Evolutionary conservation across 2,888 invertebrate species (phyloP).

Genomic region (Adelognathus sp.): DNA sequence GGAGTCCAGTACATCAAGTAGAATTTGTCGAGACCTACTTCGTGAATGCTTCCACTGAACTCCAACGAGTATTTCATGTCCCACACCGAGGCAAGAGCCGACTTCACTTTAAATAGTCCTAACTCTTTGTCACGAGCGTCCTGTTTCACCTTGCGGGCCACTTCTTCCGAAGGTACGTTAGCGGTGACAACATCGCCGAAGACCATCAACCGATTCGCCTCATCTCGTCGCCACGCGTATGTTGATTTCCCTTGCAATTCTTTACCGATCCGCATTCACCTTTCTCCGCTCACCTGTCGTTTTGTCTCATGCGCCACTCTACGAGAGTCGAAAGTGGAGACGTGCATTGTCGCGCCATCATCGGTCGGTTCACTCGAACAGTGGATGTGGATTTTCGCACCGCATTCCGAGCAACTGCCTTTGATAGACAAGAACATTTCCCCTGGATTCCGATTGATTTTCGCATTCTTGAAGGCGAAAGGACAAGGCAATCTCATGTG

Average conservation of each 20-base stretch:
- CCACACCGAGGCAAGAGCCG: slow-evolving; percentile 37
- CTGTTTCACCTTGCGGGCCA: slow-evolving; percentile 53
- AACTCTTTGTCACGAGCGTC: slow-evolving; percentile 44
- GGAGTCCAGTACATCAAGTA: slow-evolving; percentile 55
- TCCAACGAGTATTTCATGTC: slow-evolving; percentile 53
- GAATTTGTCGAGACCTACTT: slow-evolving; percentile 57
- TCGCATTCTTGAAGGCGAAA: slow-evolving; percentile 51
- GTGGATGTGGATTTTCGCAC: slow-evolving; percentile 42
- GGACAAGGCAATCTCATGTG: slow-evolving; percentile 56
- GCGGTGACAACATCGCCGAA: slow-evolving; percentile 54
- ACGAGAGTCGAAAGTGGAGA: slow-evolving; percentile 58
- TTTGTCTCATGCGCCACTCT: slow-evolving; percentile 52
- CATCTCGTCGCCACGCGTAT: slow-evolving; percentile 56
- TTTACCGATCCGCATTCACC: slow-evolving; percentile 39
- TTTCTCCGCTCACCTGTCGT: slow-evolving; percentile 41
- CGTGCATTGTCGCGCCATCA: slow-evolving; percentile 10
- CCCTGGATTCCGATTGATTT: slow-evolving; percentile 39
- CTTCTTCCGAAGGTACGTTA: slow-evolving; percentile 39
- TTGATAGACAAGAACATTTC: slow-evolving; percentile 34
- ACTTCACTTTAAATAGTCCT: slow-evolving; percentile 20
- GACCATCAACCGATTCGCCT: slow-evolving; percentile 49
- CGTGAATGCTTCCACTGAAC: slow-evolving; percentile 49
- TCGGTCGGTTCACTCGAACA: slow-evolving; percentile 35
- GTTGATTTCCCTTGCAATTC: slow-evolving; percentile 56
- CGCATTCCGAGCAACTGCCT: slow-evolving; percentile 52